These are phyloP conservation scores for Tricholauxania praeusta DNA, from an alignment of 2,888 invertebrate species.

Conservation along the genomic window DNA sequence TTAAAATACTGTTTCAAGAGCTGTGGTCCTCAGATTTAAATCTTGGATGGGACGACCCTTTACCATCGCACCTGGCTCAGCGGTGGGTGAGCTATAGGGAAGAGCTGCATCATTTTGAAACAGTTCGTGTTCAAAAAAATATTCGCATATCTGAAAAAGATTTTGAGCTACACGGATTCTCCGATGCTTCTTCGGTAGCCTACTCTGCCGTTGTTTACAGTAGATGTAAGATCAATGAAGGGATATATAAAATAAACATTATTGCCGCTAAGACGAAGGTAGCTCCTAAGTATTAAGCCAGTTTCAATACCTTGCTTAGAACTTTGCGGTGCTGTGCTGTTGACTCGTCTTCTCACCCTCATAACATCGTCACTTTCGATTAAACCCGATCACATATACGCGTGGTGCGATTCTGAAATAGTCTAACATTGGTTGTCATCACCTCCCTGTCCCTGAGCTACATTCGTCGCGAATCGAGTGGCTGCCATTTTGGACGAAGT, in stretches of 20 bases:
- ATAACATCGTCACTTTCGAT: constrained; percentile 36
- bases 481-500: constrained; percentile 37
- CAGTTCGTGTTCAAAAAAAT: neutral
- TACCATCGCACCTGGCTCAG: constrained; percentile 19
- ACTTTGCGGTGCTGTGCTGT: constrained; percentile 21
- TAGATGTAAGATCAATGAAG: neutral
- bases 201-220: neutral
- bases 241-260: neutral
- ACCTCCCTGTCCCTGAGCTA: constrained; percentile 48
- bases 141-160: neutral
- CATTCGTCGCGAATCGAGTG: constrained; percentile 48
- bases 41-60: constrained; percentile 41
- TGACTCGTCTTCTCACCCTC: constrained; percentile 9
- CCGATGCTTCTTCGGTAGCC: constrained; percentile 2
- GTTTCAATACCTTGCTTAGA: constrained; percentile 21
- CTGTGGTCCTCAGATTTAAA: constrained; percentile 37
- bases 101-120: constrained; percentile 13
- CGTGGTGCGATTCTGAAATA: constrained; percentile 44
- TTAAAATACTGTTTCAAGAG: constrained; percentile 45
- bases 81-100: constrained; percentile 12
- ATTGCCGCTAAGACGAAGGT: constrained; percentile 7
- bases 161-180: constrained; percentile 3
- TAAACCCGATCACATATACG: constrained; percentile 34
- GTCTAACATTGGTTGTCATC: constrained; percentile 48
- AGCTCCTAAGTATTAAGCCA: constrained; percentile 1